Conservation (phyloP, 1,140 invertebrate species). For the Pararge aegeria region DNA sequence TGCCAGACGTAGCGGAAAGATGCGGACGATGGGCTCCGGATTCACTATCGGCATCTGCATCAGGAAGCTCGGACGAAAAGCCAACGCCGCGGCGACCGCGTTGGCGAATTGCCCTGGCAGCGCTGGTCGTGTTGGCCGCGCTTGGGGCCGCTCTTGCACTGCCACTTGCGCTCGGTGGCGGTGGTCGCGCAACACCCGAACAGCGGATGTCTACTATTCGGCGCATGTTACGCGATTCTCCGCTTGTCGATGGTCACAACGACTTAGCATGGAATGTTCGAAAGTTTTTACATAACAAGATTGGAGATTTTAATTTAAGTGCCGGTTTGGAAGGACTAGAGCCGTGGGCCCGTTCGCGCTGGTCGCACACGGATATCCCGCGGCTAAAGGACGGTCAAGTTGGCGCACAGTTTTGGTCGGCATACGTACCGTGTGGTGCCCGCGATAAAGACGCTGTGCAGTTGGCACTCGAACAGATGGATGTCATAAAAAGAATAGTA, state of each 20-base stretch:
- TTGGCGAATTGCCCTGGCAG: conserved; percentile 71
- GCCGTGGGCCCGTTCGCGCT: conserved; percentile 89
- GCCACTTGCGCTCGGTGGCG: conserved; percentile 70
- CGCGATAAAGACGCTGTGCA: conserved; percentile 92
- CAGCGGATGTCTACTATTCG: conserved; percentile 80
- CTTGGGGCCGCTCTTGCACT: conserved; percentile 70
- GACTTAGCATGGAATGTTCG: conserved; percentile 93
- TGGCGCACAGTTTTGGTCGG: conserved; percentile 91
- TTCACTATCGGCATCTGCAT: conserved; percentile 70
- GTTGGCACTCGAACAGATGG: conserved; percentile 92
- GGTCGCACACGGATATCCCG: conserved; percentile 94
- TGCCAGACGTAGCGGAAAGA: conserved; percentile 76
- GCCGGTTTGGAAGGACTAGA: conserved; percentile 86
- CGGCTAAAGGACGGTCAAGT: conserved; percentile 89
- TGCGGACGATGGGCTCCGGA: conserved; percentile 75
- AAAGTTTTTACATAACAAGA: conserved; percentile 90
- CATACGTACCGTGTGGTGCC: conserved; percentile 90
- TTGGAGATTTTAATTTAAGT: conserved; percentile 89
- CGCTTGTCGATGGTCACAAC: conserved; percentile 89
- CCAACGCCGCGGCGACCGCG: conserved; percentile 66
- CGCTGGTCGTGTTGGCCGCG: conserved; percentile 64
- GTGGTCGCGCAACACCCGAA: conserved; percentile 79
- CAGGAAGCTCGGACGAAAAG: conserved; percentile 75
- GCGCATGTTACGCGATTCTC: conserved; percentile 81
- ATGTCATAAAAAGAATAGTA: conserved; percentile 92